Evolutionary conservation across 2,888 invertebrate species (phyloP), one percentile per base, ranked within the genome.

Genomic region (Agonopterix alstromeriana): DNA sequence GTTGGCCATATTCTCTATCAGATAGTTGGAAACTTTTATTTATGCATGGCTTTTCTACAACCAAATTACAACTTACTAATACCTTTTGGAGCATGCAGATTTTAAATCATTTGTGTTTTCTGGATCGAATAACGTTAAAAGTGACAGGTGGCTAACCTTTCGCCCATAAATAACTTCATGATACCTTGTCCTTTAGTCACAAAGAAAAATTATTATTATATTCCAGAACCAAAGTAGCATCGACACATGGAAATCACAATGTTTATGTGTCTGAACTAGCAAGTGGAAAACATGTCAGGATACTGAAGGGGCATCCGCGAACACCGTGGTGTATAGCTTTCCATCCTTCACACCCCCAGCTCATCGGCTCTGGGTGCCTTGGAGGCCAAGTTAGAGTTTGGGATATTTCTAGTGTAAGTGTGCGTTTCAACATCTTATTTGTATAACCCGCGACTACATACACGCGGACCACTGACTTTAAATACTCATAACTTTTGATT

Each of bases 271-370:
- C 94, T 10, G 95, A 96, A 68, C 78, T 96, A 41, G 90, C 92
- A 12, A 95, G 92, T 62, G 95, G 95, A 0, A 94, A 93, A 70
- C 94, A 95, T 69, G 91, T 95, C 17, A 92, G 92, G 61, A 94
- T 94, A 40, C 77, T 97, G 48, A 90, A 91, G 38, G 96, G 96
- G 0, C 97, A 97, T 79, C 95, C 95, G 1, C 90, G 97, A 36
- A 97, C 96, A 10, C 97, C 97, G 1, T 97, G 97, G 97, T 95
- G 95, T 67, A 92, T 97, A 46, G 95, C 95, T 42, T 97, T 96
- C 77, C 97, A 97, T 82, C 96, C 96, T 0, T 92, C 94, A 7
- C 94, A 93, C 50, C 93, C 94, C 67, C 93, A 96, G 66, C 93
- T 97, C 46, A 90, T 97, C 43, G 97, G 96, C 27, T 95, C 96